phyloP scores from a whole-genome alignment of 2,797 vertebrate species.

The Meda fulgida region DNA sequence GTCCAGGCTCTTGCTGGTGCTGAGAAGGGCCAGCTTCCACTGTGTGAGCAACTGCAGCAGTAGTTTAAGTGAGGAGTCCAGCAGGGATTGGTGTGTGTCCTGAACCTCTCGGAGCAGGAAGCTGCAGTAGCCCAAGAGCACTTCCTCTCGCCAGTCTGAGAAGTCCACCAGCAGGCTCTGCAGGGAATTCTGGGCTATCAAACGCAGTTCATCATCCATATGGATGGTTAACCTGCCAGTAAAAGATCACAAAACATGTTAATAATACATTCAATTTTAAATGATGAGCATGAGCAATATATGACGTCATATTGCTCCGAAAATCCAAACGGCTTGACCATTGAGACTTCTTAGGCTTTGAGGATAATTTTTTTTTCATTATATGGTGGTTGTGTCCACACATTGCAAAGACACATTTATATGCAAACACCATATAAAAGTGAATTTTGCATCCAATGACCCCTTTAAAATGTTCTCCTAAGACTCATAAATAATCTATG shows the following conservation, averaged over 20 bases:
- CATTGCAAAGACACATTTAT: no score
- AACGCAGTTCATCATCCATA: slow-evolving; percentile 97
- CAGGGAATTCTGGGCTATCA: slow-evolving; percentile 96
- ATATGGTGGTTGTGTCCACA: no score
- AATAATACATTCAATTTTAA: no score
- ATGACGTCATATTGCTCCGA: no score
- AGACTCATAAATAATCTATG: background rate
- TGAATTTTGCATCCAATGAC: no score
- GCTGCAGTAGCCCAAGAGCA: slow-evolving; percentile 94
- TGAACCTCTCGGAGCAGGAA: slow-evolving; percentile 95
- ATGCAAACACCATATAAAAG: no score
- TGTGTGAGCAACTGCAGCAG: slow-evolving; percentile 96
- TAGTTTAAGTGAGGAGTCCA: slow-evolving; percentile 92
- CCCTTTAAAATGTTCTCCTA: background rate
- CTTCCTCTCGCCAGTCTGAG: slow-evolving; percentile 96
- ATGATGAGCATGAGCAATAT: no score
- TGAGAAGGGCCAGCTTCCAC: slow-evolving; percentile 92
- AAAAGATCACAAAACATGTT: background rate
- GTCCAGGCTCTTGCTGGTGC: slow-evolving; percentile 71
- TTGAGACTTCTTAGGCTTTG: no score
- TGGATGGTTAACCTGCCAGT: slow-evolving; percentile 90
- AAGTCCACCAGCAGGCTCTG: slow-evolving; percentile 97
- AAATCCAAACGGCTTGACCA: no score
- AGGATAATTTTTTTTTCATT: no score
- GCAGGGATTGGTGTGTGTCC: slow-evolving; percentile 92